Conservation (phyloP, 2,797 vertebrate genomes). For the Dermochelys coriacea region DNA sequence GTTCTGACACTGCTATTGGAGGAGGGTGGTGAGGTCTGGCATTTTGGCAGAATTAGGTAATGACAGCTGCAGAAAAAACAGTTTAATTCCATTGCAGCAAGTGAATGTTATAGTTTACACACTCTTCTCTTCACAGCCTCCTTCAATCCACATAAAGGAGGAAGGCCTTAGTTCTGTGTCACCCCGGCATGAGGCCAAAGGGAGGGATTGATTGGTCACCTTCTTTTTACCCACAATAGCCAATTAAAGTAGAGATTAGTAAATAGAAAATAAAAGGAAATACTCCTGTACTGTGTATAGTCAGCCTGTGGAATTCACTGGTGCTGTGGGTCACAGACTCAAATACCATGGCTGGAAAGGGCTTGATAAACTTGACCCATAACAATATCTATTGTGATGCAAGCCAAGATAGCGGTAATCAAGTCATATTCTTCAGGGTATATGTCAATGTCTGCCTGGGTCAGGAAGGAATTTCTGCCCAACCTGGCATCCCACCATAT, state of each 20-base stretch:
- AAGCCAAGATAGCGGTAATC: not conserved
- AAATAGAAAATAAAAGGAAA: rapidly evolving
- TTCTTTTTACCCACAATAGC: not conserved
- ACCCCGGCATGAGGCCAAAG: not conserved
- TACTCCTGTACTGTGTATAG: not conserved
- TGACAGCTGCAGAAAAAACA: slow-evolving; percentile 61
- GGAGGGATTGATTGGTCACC: not conserved
- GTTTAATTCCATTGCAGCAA: slow-evolving; percentile 58
- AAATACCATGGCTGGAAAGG: not conserved
- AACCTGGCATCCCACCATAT: rapidly evolving
- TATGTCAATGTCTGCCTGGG: not conserved
- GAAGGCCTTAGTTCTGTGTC: slow-evolving; percentile 10
- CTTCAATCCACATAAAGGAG: not conserved
- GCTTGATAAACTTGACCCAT: not conserved
- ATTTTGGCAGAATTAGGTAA: not conserved
- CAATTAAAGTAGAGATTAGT: not conserved
- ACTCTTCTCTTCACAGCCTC: slow-evolving; percentile 14
- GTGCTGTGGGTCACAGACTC: not conserved
- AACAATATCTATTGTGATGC: rapidly evolving
- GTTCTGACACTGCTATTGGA: slow-evolving; percentile 16
- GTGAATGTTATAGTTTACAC: slow-evolving; percentile 66
- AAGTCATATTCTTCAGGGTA: not conserved
- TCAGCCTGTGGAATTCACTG: not conserved
- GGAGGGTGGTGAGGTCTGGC: slow-evolving; percentile 38
- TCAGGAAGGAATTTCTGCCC: not conserved